Conservation (phyloP, 2,888 invertebrate species). For the Perizoma affinitatum region DNA sequence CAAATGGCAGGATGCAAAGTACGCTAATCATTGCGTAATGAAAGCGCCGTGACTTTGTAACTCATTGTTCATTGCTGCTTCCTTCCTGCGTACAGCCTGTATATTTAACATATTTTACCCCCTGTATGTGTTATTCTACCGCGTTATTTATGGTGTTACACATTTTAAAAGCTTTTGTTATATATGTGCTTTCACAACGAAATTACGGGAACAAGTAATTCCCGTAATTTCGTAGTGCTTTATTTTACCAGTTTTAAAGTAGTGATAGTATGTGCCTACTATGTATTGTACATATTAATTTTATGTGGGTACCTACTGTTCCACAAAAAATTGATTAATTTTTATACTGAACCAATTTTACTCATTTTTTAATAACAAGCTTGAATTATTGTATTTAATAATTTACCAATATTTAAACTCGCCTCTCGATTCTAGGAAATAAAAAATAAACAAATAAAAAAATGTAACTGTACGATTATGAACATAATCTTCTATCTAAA, state of each 20-base stretch:
- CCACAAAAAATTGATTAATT: no score
- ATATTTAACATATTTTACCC: constrained; percentile 5
- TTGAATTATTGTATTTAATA: no score
- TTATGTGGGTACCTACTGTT: no score
- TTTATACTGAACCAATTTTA: no score
- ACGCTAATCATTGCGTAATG: constrained; percentile 32
- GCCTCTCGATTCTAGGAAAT: neutral
- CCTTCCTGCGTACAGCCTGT: constrained; percentile 18
- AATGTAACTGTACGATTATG: no score
- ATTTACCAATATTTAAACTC: neutral
- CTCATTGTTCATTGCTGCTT: constrained; percentile 23
- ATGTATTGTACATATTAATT: no score
- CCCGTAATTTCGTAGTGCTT: neutral
- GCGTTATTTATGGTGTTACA: constrained; percentile 13
- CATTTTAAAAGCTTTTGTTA: constrained; percentile 24
- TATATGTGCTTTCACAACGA: constrained; percentile 16
- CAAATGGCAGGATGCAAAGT: constrained; percentile 24
- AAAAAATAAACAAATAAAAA: no score
- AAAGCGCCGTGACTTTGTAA: constrained; percentile 29
- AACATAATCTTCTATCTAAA: no score
- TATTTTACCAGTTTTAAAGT: constrained; percentile 4
- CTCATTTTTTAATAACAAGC: no score
- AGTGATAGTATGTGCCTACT: neutral
- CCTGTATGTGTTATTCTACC: constrained; percentile 13
- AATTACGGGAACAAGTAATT: constrained; percentile 20